Conservation (phyloP, 2,113 vertebrate species). For the Climacteris rufus region DNA sequence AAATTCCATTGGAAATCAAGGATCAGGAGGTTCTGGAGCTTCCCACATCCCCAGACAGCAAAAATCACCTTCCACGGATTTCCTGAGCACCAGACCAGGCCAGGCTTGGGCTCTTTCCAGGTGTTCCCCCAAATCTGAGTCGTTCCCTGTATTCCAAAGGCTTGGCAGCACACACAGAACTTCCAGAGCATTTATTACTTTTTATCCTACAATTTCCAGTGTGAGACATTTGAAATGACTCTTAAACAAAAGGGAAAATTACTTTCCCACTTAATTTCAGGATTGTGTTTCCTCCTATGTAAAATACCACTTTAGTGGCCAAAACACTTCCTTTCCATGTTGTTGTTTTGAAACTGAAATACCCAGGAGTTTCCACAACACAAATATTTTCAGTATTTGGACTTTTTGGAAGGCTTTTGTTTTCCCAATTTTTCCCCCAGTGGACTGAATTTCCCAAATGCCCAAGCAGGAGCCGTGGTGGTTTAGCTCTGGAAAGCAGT, state of each 20-base stretch:
- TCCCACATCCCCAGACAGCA: neutral
- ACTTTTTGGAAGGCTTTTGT: slow-evolving; percentile 27
- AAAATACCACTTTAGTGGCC: fast-evolving
- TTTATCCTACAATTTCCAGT: no score
- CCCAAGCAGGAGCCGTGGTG: neutral
- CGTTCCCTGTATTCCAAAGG: neutral
- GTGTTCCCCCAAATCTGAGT: fast-evolving
- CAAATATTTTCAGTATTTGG: no score
- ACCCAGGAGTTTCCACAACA: neutral
- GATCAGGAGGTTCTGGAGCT: neutral
- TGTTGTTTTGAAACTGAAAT: neutral
- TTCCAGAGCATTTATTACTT: neutral
- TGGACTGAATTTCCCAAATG: neutral
- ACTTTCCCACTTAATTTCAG: neutral
- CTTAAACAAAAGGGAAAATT: neutral
- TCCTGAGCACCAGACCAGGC: fast-evolving
- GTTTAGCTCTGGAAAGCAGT: slow-evolving; percentile 64
- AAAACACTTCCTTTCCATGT: neutral
- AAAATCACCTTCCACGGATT: neutral
- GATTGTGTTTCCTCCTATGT: fast-evolving
- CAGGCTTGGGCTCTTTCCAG: neutral
- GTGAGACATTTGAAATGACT: neutral
- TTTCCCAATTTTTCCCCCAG: neutral
- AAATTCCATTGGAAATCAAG: neutral
- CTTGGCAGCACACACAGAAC: neutral